Conservation (phyloP, 2,797 vertebrate genomes). For the Glossophaga mutica region DNA sequence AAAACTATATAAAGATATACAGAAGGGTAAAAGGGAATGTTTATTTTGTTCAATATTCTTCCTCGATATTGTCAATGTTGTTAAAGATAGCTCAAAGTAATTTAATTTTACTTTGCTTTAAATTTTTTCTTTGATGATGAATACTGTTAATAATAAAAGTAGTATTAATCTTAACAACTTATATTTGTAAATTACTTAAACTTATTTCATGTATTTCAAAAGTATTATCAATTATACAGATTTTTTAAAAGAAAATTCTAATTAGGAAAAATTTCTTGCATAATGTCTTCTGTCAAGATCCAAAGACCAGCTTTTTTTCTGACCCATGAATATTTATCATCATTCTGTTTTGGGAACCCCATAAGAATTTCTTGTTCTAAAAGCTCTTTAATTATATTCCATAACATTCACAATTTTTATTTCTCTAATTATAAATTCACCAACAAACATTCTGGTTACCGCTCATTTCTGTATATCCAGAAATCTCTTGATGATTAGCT, state of each 20-base stretch:
- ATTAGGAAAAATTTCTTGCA: background rate
- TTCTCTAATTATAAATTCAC: slow-evolving; percentile 5
- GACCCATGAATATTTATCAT: background rate
- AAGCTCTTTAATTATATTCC: background rate
- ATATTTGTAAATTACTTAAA: slow-evolving; percentile 3
- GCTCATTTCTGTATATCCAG: background rate
- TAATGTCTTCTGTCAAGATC: background rate
- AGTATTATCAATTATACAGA: background rate
- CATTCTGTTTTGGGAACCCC: background rate
- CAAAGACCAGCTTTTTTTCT: background rate
- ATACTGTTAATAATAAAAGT: background rate
- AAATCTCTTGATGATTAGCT: background rate
- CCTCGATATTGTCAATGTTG: background rate
- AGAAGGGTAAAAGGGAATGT: background rate
- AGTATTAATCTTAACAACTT: background rate
- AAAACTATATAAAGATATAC: background rate
- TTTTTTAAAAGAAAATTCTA: background rate
- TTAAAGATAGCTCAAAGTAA: background rate
- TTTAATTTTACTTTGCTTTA: background rate
- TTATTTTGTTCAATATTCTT: background rate
- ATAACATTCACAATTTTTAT: background rate
- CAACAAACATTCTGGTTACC: background rate
- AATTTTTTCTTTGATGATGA: background rate
- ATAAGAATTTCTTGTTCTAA: background rate
- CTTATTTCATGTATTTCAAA: background rate